A percentile compares a stretch with the other conserved stretches of the same genome.
These are phyloP conservation scores for Ptychadena robeensis DNA, from an alignment of 2,797 vertebrate genomes.

Conservation along the genomic window DNA sequence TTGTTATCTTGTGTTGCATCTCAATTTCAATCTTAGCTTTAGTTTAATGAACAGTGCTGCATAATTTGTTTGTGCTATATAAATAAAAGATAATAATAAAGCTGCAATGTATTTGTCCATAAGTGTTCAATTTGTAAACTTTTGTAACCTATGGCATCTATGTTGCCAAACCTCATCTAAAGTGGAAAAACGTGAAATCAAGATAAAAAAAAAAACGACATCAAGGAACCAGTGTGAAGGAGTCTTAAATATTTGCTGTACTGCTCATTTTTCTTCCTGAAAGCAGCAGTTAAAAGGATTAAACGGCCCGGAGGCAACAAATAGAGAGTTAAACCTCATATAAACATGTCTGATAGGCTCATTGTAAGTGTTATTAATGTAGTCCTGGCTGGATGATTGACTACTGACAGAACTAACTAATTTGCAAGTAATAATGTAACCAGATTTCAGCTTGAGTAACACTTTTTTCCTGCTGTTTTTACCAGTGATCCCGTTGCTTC, in stretches of 20 bases:
- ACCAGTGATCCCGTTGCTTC: conserved; percentile 36
- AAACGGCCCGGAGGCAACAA: not conserved
- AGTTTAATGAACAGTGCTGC: too few species aligned
- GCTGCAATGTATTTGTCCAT: too few species aligned
- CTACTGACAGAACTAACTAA: conserved; percentile 30
- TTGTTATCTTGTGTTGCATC: too few species aligned
- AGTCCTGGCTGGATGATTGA: conserved; percentile 10
- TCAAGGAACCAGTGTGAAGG: too few species aligned
- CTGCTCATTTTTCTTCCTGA: not conserved
- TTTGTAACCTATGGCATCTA: too few species aligned
- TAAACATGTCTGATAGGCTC: not conserved
- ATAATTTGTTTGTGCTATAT: too few species aligned
- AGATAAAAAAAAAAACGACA: not conserved
- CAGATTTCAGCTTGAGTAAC: conserved; percentile 29
- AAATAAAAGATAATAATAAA: too few species aligned
- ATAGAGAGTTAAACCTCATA: not conserved
- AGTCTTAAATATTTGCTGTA: not conserved
- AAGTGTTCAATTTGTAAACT: too few species aligned
- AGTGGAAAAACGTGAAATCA: too few species aligned
- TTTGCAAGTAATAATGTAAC: conserved; percentile 31
- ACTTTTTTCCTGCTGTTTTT: conserved; percentile 33
- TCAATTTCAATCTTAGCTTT: too few species aligned
- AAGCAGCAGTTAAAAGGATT: not conserved
- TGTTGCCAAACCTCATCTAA: not conserved
- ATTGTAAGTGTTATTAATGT: not conserved